Conservation (phyloP, 2,797 vertebrate genomes). For the Crocodylus rhombifer region DNA sequence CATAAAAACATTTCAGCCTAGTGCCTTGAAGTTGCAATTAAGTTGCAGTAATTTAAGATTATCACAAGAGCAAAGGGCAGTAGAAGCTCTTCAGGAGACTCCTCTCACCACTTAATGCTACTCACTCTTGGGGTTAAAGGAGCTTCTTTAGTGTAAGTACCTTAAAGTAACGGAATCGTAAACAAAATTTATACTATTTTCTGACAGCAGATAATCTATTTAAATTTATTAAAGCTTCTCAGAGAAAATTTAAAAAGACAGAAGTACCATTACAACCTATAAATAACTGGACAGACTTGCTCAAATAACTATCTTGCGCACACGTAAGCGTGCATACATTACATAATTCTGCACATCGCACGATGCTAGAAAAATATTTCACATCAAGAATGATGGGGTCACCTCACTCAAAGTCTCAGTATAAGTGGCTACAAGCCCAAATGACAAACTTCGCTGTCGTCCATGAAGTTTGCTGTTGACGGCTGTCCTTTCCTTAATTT, state of each 20-base stretch:
- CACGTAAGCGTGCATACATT: conserved; percentile 45
- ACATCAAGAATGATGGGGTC: conserved; percentile 34
- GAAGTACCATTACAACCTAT: conserved; percentile 73
- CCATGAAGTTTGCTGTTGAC: conserved; percentile 36
- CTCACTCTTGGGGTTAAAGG: conserved; percentile 85
- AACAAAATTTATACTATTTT: conserved; percentile 87
- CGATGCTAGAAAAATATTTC: neutral
- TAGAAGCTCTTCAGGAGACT: conserved; percentile 81
- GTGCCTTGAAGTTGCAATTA: conserved; percentile 84
- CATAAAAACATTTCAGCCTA: conserved; percentile 66
- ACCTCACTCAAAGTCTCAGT: conserved; percentile 9
- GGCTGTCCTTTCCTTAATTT: conserved; percentile 32
- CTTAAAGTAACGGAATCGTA: conserved; percentile 86
- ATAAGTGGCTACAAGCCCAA: conserved; percentile 46
- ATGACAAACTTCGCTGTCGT: neutral
- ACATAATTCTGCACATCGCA: conserved; percentile 38
- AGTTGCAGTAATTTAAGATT: conserved; percentile 87
- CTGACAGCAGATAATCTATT: conserved; percentile 83
- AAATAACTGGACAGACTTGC: conserved; percentile 71
- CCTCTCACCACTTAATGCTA: conserved; percentile 83
- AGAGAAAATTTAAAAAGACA: conserved; percentile 80
- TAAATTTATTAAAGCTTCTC: conserved; percentile 82
- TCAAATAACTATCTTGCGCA: conserved; percentile 59
- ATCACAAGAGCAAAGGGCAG: conserved; percentile 85
- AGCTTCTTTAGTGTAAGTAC: conserved; percentile 86